Evolutionary conservation across 2,888 invertebrate genomes (phyloP).

Genomic region (Cryptosula pallasiana): DNA sequence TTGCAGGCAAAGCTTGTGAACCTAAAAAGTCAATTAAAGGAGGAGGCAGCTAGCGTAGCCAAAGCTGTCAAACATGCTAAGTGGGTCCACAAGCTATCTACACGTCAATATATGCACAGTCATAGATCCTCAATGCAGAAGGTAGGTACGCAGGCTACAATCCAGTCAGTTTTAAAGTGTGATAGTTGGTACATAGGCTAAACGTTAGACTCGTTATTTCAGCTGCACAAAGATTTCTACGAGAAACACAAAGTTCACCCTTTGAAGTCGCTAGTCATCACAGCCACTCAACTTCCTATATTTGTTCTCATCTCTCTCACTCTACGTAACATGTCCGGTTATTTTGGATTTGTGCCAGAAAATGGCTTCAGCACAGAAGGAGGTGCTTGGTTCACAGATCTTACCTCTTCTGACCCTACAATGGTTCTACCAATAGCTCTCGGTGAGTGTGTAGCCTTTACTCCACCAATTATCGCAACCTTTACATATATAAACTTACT

Average conservation of each 20-base stretch:
- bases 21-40: not conserved
- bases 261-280: not conserved
- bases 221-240: not conserved
- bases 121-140: not conserved
- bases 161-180: too few relatives aligned
- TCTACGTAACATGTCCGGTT: not conserved
- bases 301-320: not conserved
- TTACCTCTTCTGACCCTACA: not conserved
- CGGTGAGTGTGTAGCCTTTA: not conserved
- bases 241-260: conserved; percentile 17
- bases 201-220: not conserved
- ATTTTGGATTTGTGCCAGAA: not conserved
- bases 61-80: not conserved
- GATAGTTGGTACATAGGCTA: too few relatives aligned
- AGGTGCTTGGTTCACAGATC: conserved; percentile 2
- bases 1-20: not conserved
- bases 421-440: not conserved
- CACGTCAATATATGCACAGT: not conserved
- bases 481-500: too few relatives aligned
- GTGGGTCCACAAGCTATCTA: not conserved
- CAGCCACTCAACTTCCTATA: not conserved
- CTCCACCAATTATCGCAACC: too few relatives aligned
- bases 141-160: too few relatives aligned
- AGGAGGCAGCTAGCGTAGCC: not conserved
- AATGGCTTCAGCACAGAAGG: not conserved